These are phyloP conservation scores for Erannis defoliaria DNA, from an alignment of 2,888 invertebrate species.

Conservation along the genomic window DNA sequence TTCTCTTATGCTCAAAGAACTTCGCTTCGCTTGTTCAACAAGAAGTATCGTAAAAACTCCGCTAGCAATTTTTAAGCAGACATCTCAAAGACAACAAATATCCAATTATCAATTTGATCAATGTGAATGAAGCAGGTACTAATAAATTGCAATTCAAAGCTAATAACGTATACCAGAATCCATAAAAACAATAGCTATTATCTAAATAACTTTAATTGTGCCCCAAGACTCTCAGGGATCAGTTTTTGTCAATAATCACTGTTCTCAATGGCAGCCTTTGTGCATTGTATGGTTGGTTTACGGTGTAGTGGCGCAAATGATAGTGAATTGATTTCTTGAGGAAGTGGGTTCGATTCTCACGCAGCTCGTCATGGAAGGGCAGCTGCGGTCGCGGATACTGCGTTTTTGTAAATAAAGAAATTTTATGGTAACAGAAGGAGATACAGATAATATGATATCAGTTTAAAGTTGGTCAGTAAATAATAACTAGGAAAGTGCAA, in stretches of 20 bases:
- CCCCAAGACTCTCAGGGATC: constrained; percentile 10
- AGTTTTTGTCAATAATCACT: constrained; percentile 29
- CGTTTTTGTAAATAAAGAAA: constrained; percentile 13
- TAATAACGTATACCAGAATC: constrained; percentile 4
- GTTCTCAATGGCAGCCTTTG: constrained; percentile 28
- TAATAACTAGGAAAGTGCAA: neutral
- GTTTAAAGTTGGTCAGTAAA: neutral
- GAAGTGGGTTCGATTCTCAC: constrained; percentile 56
- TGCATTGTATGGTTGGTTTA: constrained; percentile 23
- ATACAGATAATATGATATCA: too few species aligned
- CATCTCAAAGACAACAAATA: neutral
- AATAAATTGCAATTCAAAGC: constrained; percentile 14
- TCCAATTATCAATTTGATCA: constrained; percentile 1
- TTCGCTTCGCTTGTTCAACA: too few species aligned
- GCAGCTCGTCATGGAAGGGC: constrained; percentile 56
- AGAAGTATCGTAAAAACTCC: too few species aligned
- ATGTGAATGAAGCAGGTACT: constrained; percentile 1
- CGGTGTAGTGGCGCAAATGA: constrained; percentile 42
- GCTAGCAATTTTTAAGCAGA: too few species aligned
- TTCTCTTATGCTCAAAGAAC: too few species aligned
- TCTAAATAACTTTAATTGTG: constrained; percentile 23
- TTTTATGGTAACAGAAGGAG: too few species aligned
- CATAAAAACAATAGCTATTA: constrained; percentile 25
- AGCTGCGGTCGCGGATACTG: constrained; percentile 47
- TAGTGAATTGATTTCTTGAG: constrained; percentile 55